phyloP scores from a whole-genome alignment of 2,113 vertebrate genomes.

The Brachypodius melanocephalos region DNA sequence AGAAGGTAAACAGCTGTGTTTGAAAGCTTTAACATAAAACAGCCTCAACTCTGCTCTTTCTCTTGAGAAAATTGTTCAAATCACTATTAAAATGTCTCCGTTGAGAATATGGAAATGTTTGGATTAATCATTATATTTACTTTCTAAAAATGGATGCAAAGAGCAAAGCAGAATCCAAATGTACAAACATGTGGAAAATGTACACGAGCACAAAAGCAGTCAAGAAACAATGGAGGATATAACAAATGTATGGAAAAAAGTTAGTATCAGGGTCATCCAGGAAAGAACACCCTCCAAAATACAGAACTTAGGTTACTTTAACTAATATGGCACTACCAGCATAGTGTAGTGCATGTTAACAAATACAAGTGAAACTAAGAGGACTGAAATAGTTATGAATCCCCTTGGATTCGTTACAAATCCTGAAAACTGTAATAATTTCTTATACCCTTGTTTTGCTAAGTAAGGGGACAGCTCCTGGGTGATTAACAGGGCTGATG shows the following conservation, averaged over 20 bases:
- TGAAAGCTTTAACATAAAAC: constrained; percentile 41
- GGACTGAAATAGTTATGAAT: background rate
- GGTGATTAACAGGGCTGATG: background rate
- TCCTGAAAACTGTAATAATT: background rate
- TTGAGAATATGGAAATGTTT: background rate
- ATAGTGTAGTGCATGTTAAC: background rate
- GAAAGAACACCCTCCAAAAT: background rate
- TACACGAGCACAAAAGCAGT: fast-evolving
- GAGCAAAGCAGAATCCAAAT: background rate
- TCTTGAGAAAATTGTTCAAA: constrained; percentile 3
- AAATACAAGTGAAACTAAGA: background rate
- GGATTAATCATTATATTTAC: background rate
- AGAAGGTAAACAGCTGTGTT: constrained; percentile 31
- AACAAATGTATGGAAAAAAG: background rate
- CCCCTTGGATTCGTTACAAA: background rate
- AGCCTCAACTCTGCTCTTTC: constrained; percentile 5
- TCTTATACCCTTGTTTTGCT: background rate
- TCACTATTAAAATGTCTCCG: background rate
- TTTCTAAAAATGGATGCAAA: background rate
- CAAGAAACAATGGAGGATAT: background rate
- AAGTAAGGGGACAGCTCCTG: background rate
- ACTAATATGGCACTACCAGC: background rate
- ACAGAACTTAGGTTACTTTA: background rate
- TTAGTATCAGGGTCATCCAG: background rate
- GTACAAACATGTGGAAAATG: background rate